Conservation (phyloP, 2,888 invertebrate genomes). For the Merodon equestris region DNA sequence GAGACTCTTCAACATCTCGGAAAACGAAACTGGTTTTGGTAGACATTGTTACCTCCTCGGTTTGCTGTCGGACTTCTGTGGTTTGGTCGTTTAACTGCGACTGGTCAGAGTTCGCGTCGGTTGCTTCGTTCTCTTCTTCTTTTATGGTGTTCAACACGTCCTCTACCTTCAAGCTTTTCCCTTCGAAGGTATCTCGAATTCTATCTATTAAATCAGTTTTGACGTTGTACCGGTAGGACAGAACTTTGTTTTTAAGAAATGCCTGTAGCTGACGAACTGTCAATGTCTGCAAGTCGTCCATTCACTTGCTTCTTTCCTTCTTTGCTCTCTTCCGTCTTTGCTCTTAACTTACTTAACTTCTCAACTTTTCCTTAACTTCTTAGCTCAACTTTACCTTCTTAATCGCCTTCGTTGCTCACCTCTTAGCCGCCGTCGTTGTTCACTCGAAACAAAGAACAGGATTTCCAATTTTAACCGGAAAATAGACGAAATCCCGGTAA, state of each 20-base stretch:
- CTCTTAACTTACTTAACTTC: constrained; percentile 4
- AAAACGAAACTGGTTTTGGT: constrained; percentile 11
- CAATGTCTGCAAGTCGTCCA: constrained; percentile 9
- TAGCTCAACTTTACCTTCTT: neutral
- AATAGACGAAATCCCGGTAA: too few relatives aligned
- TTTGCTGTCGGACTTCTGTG: too few relatives aligned
- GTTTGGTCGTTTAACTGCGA: too few relatives aligned
- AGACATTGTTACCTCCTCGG: too few relatives aligned
- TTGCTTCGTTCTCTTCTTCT: neutral
- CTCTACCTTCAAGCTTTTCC: constrained; percentile 2
- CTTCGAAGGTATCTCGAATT: neutral
- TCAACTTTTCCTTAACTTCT: constrained; percentile 4
- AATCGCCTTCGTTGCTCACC: too few relatives aligned
- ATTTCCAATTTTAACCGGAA: too few relatives aligned
- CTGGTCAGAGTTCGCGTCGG: too few relatives aligned
- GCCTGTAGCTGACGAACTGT: constrained; percentile 20
- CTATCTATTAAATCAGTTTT: constrained; percentile 16
- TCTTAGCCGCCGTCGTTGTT: too few relatives aligned
- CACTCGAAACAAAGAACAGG: too few relatives aligned
- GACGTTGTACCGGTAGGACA: constrained; percentile 10
- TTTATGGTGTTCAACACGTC: constrained; percentile 1
- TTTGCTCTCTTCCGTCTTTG: neutral
- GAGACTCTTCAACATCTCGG: constrained; percentile 31
- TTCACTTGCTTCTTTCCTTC: neutral
- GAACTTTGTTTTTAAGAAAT: constrained; percentile 5